Evolutionary conservation across 2,888 invertebrate species (phyloP), one percentile per base, ranked within the genome.

Genomic region (Tipula lateralis): DNA sequence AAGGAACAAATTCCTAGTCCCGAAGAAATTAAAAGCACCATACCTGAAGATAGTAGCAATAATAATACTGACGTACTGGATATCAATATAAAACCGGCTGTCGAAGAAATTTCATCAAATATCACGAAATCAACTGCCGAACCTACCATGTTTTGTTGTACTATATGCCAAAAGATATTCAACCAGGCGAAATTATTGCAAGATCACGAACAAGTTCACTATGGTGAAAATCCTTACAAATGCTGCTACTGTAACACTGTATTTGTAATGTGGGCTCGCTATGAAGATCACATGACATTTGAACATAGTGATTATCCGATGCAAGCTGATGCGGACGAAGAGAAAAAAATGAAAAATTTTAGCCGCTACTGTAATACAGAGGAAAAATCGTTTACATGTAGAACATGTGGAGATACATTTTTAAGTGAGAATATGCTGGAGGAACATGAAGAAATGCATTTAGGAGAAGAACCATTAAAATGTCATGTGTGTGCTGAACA

Each of bases 361-460:
- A 13, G 16, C 1, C 82, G n/a, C 13, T 82, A 82, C n/a, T 82
- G 29, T 82, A 32, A 29, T n/a, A 82, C 30, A 1, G 82, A 82
- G 30, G 82, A 82, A 82, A 82, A 82, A 30, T 82, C 82, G 82
- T 82, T 82, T 82, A 82, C 82, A 82, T 82, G 82, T 82, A 29
- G 82, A 82, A 30, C 32, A 32, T 82, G 82, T 19, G 82, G 12
- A n/a, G 82, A 82, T 30, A 82, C 82, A 82, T 82, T 82, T 82
- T 82, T 82, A 82, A 82, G 13, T 2, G 82, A 82, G 30, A 29
- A 29, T 12, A 82, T 82, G 29, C 16, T 82, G n/a, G 30, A 82
- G n/a, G 82, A 82, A 30, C 82, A 82, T 9, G 82, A 82, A 7
- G 82, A 30, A 16, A 82, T 82, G n/a, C 82, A 82, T 32, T 29